Conservation (phyloP, 2,888 invertebrate genomes). For the Dorcus parallelipipedus region DNA sequence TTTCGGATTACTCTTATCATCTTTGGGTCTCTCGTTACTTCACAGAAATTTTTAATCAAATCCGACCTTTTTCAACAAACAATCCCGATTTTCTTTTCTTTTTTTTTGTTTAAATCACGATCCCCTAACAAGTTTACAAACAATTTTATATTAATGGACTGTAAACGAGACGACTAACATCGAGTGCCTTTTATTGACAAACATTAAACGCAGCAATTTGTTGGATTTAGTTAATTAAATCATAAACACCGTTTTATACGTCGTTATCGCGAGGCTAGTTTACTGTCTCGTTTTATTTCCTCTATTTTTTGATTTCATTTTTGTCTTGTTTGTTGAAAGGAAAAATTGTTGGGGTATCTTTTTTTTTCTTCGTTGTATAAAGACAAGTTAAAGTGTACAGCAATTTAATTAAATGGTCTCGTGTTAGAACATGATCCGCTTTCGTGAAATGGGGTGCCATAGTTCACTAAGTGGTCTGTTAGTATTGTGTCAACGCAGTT, state of each 20-base stretch:
- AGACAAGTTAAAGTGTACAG: slow-evolving; percentile 6
- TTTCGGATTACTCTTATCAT: slow-evolving; percentile 8
- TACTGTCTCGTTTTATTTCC: too few species aligned
- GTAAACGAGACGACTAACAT: too few species aligned
- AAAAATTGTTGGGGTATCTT: neutral
- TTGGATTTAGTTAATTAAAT: slow-evolving; percentile 16
- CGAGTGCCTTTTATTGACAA: too few species aligned
- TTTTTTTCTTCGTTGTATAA: neutral
- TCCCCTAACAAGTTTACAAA: too few species aligned
- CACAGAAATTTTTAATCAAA: neutral
- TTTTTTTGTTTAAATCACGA: too few species aligned
- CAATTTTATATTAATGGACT: too few species aligned
- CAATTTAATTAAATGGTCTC: slow-evolving; percentile 19
- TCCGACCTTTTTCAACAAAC: too few species aligned
- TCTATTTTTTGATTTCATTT: too few species aligned
- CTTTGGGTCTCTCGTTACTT: slow-evolving; percentile 2
- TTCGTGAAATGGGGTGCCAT: slow-evolving; percentile 27
- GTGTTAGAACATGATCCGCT: slow-evolving; percentile 25
- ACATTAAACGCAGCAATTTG: neutral
- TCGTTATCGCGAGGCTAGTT: slow-evolving; percentile 2
- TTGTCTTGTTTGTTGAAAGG: neutral
- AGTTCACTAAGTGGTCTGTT: slow-evolving; percentile 45
- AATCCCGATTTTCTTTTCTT: too few species aligned
- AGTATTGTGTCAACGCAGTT: slow-evolving; percentile 50
- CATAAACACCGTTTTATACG: slow-evolving; percentile 17